A percentile compares a stretch with the other conserved stretches of the same genome.
phyloP scores from a whole-genome alignment of 2,797 vertebrate species.

The Tokudaia muenninki region DNA sequence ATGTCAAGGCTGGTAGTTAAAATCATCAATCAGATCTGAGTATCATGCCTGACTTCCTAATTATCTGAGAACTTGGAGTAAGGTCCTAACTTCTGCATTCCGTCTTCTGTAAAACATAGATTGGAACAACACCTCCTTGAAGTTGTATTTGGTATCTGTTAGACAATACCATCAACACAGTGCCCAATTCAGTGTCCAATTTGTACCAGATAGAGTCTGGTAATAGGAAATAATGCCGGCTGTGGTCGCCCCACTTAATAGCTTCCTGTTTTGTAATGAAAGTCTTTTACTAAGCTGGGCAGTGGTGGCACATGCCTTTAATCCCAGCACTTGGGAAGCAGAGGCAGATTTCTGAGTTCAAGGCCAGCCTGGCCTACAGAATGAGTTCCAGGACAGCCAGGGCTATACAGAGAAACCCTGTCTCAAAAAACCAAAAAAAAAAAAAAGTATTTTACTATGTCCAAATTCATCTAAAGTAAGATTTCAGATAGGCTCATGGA shows the following conservation, averaged over 20 bases:
- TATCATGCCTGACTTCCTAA: conserved; percentile 13
- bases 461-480: conserved; percentile 28
- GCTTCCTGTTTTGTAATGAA: conserved; percentile 32
- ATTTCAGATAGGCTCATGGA: background rate
- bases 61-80: conserved; percentile 32
- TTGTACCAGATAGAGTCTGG: background rate
- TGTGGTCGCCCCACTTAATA: background rate
- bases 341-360: too few species aligned
- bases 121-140: background rate
- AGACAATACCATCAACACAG: background rate
- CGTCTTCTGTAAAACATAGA: background rate
- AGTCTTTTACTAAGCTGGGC: background rate
- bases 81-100: background rate
- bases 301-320: too few species aligned
- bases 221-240: background rate
- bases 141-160: background rate
- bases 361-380: too few species aligned
- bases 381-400: too few species aligned
- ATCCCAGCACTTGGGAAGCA: too few species aligned
- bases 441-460: background rate
- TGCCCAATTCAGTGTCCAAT: background rate
- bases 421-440: too few species aligned
- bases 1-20: background rate
- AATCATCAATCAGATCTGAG: background rate
- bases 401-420: too few species aligned